Conservation (phyloP, 2,797 vertebrate species). For the Parauchenoglanis ngamensis region DNA sequence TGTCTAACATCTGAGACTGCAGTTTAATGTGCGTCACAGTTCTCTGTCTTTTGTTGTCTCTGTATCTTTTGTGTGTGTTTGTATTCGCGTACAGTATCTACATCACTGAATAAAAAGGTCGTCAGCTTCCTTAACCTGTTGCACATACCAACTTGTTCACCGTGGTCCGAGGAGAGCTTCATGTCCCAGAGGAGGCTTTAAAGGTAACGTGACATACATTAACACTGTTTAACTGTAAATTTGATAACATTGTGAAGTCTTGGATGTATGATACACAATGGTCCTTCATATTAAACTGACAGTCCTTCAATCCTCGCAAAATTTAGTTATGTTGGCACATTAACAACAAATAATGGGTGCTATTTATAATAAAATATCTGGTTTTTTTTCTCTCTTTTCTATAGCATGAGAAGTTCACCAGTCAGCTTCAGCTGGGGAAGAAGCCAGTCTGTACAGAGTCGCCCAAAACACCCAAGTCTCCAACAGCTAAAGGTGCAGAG, state of each 20-base stretch:
- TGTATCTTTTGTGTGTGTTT: constrained; percentile 13
- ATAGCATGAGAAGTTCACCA: constrained; percentile 98
- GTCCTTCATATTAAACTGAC: background rate
- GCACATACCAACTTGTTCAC: constrained; percentile 99
- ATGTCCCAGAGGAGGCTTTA: constrained; percentile 96
- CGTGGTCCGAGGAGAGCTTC: constrained; percentile 92
- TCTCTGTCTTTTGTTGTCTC: constrained; percentile 7
- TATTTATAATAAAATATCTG: background rate
- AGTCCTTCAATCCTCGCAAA: background rate
- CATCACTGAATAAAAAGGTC: background rate
- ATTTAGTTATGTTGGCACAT: background rate
- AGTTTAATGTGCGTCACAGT: background rate
- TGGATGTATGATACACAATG: background rate
- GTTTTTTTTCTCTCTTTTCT: background rate
- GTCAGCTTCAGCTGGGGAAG: constrained; percentile 91
- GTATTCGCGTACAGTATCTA: background rate
- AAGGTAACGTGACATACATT: constrained; percentile 75
- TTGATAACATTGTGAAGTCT: background rate
- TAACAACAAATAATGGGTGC: background rate
- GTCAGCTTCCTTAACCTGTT: constrained; percentile 77
- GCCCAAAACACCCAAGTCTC: constrained; percentile 74
- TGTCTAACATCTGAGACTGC: background rate
- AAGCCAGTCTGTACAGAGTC: constrained; percentile 82
- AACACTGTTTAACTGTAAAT: background rate
- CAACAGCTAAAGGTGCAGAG: constrained; percentile 62